phyloP scores from a whole-genome alignment of 2,888 invertebrate genomes.

The Polylopha cassiicola region DNA sequence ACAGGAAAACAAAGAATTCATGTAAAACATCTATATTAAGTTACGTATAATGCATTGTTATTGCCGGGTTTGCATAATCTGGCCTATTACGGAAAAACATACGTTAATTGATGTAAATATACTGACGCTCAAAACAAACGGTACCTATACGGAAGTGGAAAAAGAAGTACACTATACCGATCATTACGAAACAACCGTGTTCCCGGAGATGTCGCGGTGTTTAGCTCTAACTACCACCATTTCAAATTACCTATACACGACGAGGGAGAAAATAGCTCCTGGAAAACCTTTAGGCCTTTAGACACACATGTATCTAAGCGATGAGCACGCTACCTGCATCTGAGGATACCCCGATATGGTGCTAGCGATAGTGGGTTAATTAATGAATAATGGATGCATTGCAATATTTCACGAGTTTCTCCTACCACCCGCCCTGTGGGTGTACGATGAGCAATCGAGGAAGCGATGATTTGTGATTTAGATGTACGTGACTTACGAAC shows the following conservation, averaged over 20 bases:
- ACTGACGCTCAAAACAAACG: slow-evolving; percentile 42
- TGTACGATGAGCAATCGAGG: slow-evolving; percentile 35
- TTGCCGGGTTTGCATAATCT: no score
- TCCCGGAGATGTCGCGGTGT: slow-evolving; percentile 3
- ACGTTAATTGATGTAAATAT: no score
- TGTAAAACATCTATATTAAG: no score
- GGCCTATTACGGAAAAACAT: no score
- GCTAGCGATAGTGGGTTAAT: slow-evolving; percentile 55
- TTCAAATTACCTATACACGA: slow-evolving; percentile 9
- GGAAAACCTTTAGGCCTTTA: slow-evolving; percentile 7
- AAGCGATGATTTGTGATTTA: slow-evolving; percentile 36
- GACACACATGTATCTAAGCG: slow-evolving; percentile 4
- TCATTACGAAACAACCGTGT: slow-evolving; percentile 6
- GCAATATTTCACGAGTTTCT: slow-evolving; percentile 61
- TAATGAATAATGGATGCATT: slow-evolving; percentile 65
- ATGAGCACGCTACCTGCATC: slow-evolving; percentile 26
- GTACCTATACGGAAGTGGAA: slow-evolving; percentile 38
- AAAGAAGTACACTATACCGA: slow-evolving; percentile 8
- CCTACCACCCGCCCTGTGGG: slow-evolving; percentile 32
- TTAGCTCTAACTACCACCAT: slow-evolving; percentile 2
- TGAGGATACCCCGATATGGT: slow-evolving; percentile 48
- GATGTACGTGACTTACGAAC: slow-evolving; percentile 28
- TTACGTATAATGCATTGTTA: no score
- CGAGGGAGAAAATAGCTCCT: neutral
- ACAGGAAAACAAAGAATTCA: no score